Evolutionary conservation across 2,888 invertebrate species (phyloP), one percentile per base, ranked within the genome.

Genomic region (Eurois occulta): DNA sequence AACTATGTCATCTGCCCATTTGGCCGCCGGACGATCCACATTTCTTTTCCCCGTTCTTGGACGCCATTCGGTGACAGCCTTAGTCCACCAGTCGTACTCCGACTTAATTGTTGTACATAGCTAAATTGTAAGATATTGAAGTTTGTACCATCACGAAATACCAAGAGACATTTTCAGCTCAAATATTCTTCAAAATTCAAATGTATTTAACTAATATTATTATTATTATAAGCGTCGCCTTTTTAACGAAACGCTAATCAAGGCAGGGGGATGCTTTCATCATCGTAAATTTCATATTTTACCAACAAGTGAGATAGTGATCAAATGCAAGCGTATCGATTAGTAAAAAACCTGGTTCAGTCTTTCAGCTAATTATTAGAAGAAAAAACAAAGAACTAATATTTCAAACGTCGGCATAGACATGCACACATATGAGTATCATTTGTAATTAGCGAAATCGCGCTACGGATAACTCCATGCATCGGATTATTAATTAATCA

Each of bases 391-490:
- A 43, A 24, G 21, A 38, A 10, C 18, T 28, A 72, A 72, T 72
- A 67, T 78, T 43, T 46, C 72, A 60, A 60, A 69, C 18, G 13
- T 16, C 48, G 58, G 41, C 28, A 35, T 65, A 43, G 60, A 55
- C 60, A 13, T 21, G 38, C 52, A 55, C 32, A 70, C 65, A 71
- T 55, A n/a, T 21, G 11, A 24, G 68, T 64, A 81, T 73, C 46
- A 24, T 55, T 83, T 83, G 75, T 78, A 83, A 83, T 83, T 83
- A 83, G 66, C 38, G 35, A 67, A 70, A 78, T 83, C 43, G 72
- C 62, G 18, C 55, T 24, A 24, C 18, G 52, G 67, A 46, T 82
- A 60, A 60, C 82, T 75, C 38, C 43, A 75, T 70, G 66, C 55
- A 55, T 21, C 52, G 55, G 41, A 70, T 75, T 66, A 83, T 83